These are phyloP conservation scores for Eilema caniola DNA, from an alignment of 2,888 invertebrate species.

Conservation along the genomic window DNA sequence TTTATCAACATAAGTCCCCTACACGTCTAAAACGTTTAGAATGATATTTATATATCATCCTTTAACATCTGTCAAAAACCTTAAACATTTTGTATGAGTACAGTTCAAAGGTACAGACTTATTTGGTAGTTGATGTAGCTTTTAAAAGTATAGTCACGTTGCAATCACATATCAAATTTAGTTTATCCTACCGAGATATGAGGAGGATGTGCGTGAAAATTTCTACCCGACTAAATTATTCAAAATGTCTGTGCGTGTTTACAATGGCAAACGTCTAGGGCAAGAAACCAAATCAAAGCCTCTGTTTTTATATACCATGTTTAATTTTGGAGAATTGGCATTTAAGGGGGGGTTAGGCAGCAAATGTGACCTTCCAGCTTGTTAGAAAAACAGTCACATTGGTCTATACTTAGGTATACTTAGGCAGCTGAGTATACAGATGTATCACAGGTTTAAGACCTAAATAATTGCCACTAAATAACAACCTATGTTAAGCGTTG, in stretches of 20 bases:
- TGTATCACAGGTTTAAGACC: not conserved
- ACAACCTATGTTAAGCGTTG: not conserved
- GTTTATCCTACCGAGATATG: constrained; percentile 35
- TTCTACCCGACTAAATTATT: constrained; percentile 60
- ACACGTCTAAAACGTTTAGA: too few relatives aligned
- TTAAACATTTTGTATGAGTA: not conserved
- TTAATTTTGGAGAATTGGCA: not conserved
- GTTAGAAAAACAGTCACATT: not conserved
- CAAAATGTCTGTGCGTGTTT: constrained; percentile 53
- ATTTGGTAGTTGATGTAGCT: not conserved
- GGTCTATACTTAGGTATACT: not conserved
- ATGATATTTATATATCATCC: too few relatives aligned
- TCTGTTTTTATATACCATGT: not conserved
- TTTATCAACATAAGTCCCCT: too few relatives aligned
- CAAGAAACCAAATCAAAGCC: constrained; percentile 12
- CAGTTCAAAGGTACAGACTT: not conserved
- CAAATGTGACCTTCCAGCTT: too few relatives aligned
- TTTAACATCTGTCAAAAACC: not conserved
- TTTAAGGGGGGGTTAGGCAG: not conserved
- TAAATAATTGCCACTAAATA: not conserved
- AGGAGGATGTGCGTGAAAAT: constrained; percentile 40
- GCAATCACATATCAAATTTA: constrained; percentile 60
- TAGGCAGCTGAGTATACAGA: not conserved
- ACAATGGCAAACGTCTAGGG: constrained; percentile 25
- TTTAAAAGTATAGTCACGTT: constrained; percentile 50